These are phyloP conservation scores for Myopa testacea DNA, from an alignment of 2,888 invertebrate species.

Conservation along the genomic window DNA sequence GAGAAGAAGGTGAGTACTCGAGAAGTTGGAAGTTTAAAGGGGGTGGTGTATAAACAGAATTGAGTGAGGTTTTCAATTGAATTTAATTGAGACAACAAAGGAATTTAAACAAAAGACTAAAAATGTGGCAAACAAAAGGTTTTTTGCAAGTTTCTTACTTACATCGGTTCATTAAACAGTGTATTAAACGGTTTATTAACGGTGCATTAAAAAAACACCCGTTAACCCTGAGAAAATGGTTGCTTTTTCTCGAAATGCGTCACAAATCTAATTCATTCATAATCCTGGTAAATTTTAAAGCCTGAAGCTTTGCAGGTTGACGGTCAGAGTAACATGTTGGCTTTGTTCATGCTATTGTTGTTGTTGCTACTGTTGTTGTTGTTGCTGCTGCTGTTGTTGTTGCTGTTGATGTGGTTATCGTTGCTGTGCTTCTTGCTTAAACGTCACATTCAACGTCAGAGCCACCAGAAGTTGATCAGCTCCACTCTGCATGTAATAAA, in stretches of 20 bases:
- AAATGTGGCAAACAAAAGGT: too few relatives aligned
- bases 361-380: neutral
- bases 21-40: neutral
- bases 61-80: neutral
- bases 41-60: neutral
- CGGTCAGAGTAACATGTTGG: neutral
- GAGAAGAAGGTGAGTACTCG: conserved; percentile 54
- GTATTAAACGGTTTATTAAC: too few relatives aligned
- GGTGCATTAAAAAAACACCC: too few relatives aligned
- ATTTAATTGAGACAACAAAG: neutral
- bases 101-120: too few relatives aligned
- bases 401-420: neutral
- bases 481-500: neutral
- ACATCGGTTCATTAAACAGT: too few relatives aligned
- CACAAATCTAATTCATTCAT: neutral
- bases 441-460: conserved; percentile 11
- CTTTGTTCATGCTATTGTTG: conserved; percentile 1
- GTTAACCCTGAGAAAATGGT: neutral
- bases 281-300: neutral
- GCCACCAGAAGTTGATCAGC: neutral
- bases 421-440: neutral
- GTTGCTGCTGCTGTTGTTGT: neutral
- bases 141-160: too few relatives aligned
- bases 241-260: neutral
- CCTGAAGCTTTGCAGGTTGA: neutral